Percentiles rank a stretch among this genome's conserved stretches.
Evolutionary conservation across 2,888 invertebrate species (phyloP).

Genomic region (Rhingia rostrata): DNA sequence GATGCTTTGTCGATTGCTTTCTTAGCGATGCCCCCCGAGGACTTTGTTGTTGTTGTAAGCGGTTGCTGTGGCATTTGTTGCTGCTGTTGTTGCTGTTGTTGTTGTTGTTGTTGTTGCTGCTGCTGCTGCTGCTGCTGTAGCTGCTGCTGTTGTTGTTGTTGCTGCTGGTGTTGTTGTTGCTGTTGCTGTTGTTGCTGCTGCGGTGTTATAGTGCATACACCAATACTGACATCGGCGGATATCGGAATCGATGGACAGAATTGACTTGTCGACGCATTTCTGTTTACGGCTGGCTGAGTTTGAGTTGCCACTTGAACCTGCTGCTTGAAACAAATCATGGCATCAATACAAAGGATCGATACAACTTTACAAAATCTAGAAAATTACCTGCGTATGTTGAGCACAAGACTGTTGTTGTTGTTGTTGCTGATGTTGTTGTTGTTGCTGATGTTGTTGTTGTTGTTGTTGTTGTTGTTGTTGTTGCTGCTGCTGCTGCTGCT

Average conservation of each 20-base stretch:
- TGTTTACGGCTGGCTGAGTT: conserved; percentile 83
- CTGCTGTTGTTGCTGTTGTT: conserved; percentile 71
- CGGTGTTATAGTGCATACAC: conserved; percentile 75
- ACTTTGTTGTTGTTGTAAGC: conserved; percentile 76
- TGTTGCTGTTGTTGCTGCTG: conserved; percentile 75
- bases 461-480: conserved; percentile 77
- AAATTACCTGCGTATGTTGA: conserved; percentile 76
- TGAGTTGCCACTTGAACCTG: conserved; percentile 87
- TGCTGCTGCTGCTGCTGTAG: conserved; percentile 74
- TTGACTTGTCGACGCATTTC: conserved; percentile 76
- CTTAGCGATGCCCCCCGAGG: conserved; percentile 82
- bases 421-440: too few relatives aligned
- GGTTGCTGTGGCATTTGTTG: conserved; percentile 69
- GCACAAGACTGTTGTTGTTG: conserved; percentile 71
- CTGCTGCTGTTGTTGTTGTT: conserved; percentile 75
- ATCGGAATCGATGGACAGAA: conserved; percentile 78
- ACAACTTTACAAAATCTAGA: background rate
- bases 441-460: conserved; percentile 59
- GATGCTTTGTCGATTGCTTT: conserved; percentile 82
- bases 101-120: conserved; percentile 76
- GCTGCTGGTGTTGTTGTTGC: conserved; percentile 74
- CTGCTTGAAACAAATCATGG: conserved; percentile 76
- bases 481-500: conserved; percentile 84
- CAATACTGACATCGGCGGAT: conserved; percentile 77
- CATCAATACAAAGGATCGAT: background rate